These are phyloP conservation scores for Petroica traversi DNA, from an alignment of 2,113 vertebrate species.

Conservation along the genomic window DNA sequence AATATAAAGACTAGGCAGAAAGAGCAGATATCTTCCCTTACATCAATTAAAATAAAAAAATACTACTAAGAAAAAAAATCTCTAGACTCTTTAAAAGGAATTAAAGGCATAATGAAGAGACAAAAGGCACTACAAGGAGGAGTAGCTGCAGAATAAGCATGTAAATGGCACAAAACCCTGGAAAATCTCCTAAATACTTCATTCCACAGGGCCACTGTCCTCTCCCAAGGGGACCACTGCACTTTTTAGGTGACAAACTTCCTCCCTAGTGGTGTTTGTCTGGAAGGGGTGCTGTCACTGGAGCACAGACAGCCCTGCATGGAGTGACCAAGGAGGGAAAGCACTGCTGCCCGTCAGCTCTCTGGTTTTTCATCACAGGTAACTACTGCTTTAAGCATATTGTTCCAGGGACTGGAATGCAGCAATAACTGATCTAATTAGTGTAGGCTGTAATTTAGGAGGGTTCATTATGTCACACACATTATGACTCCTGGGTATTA, in stretches of 20 bases:
- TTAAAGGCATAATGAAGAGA: not conserved
- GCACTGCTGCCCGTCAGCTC: slow-evolving; percentile 59
- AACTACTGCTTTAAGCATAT: slow-evolving; percentile 74
- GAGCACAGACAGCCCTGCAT: not conserved
- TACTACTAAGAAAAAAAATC: not conserved
- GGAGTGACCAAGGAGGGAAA: not conserved
- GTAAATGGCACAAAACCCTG: not conserved
- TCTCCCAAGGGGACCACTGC: not conserved
- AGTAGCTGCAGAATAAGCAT: not conserved
- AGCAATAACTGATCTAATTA: slow-evolving; percentile 80
- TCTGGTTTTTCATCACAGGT: slow-evolving; percentile 66
- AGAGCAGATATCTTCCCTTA: not conserved
- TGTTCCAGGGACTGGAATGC: slow-evolving; percentile 72
- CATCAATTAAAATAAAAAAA: not conserved
- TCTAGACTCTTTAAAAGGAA: not conserved
- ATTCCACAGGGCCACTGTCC: not conserved
- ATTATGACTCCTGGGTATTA: slow-evolving; percentile 77
- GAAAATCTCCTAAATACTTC: not conserved
- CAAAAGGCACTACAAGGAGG: not conserved
- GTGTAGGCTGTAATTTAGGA: slow-evolving; percentile 78
- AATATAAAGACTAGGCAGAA: not conserved
- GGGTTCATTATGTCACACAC: slow-evolving; percentile 79
- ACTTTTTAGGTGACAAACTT: not conserved
- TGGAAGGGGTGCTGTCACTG: not conserved
- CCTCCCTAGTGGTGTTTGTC: not conserved